phyloP scores from a whole-genome alignment of 2,113 vertebrate genomes.

The Phoenicopterus ruber region DNA sequence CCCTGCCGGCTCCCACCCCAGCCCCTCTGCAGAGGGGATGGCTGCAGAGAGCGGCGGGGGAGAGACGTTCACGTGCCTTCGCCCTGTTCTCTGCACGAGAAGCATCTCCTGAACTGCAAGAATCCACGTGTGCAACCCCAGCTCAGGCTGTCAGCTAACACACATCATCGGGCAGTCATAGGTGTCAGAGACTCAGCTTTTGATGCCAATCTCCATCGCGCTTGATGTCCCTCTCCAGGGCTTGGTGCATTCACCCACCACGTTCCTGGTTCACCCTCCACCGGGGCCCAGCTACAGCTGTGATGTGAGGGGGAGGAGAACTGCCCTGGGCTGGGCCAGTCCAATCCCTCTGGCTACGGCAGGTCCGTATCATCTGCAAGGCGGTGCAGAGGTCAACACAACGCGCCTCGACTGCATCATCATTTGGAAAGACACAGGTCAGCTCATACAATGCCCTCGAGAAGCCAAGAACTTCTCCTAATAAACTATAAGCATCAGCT shows the following conservation, averaged over 20 bases:
- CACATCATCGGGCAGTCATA: background rate
- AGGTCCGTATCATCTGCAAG: background rate
- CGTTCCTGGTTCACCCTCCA: background rate
- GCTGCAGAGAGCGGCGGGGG: background rate
- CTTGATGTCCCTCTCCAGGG: background rate
- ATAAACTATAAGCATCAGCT: background rate
- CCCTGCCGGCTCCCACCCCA: background rate
- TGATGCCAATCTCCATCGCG: fast-evolving
- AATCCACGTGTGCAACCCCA: background rate
- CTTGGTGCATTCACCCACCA: background rate
- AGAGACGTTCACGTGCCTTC: background rate
- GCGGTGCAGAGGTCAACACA: background rate
- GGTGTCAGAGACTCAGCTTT: background rate
- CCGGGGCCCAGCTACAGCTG: background rate
- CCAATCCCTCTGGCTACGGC: background rate
- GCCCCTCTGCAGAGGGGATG: background rate
- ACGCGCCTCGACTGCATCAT: background rate
- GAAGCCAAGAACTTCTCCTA: background rate
- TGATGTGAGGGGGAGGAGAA: background rate
- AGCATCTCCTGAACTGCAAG: background rate
- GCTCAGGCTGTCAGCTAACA: background rate
- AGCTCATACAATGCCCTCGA: background rate
- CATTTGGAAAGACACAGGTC: background rate
- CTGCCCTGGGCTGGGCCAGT: background rate
- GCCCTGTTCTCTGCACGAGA: fast-evolving